phyloP scores from a whole-genome alignment of 2,888 invertebrate species.

The Thysanoteuthis rhombus region DNA sequence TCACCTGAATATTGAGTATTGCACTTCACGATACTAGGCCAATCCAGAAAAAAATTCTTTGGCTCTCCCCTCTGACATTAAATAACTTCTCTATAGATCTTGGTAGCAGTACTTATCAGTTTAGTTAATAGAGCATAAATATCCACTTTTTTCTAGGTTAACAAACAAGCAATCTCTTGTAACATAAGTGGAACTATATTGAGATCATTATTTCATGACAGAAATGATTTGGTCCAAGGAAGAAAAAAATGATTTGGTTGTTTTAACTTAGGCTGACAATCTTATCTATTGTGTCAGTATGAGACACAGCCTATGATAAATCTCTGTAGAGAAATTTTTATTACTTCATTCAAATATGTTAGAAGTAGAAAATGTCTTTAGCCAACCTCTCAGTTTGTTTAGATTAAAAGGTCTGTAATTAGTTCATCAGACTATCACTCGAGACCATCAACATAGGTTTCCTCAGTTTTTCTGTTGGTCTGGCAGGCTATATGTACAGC shows the following conservation, averaged over 20 bases:
- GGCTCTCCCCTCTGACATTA: neutral
- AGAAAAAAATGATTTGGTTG: neutral
- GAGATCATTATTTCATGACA: constrained; percentile 12
- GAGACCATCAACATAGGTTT: too few species aligned
- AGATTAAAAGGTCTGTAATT: neutral
- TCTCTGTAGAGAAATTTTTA: neutral
- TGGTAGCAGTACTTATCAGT: neutral
- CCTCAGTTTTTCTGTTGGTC: too few species aligned
- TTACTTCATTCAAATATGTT: neutral
- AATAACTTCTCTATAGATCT: neutral
- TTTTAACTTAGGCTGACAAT: neutral
- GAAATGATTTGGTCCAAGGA: neutral
- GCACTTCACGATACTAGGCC: neutral
- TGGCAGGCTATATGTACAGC: too few species aligned
- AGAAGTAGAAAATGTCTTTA: too few species aligned
- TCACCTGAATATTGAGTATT: neutral
- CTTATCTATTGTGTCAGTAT: neutral
- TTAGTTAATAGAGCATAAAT: constrained; percentile 12
- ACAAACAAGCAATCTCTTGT: neutral
- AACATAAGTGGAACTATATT: constrained; percentile 12
- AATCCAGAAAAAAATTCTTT: neutral
- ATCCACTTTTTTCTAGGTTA: neutral
- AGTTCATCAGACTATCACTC: neutral
- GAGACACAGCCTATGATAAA: neutral
- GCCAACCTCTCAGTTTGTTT: neutral